Evolutionary conservation across 1,140 invertebrate genomes (phyloP), one percentile per base, ranked within the genome.

Genomic region (Laodelphax striatellus): DNA sequence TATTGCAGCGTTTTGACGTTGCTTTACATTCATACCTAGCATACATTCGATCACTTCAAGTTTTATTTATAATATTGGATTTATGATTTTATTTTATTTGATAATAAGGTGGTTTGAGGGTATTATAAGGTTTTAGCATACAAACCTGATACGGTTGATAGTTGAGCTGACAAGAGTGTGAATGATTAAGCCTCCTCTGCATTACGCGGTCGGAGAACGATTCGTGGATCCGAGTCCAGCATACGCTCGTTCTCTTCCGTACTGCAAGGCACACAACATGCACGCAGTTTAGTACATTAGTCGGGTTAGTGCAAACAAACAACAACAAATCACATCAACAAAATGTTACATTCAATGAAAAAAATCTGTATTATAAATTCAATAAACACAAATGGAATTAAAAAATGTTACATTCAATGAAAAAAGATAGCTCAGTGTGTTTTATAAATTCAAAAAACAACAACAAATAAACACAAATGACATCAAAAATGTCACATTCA

Each of bases 201-300:
- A 52, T 75, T 77, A 28, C 77, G 69, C n/a, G 79, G 79, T 63
- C 77, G 71, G 16, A 80, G 76, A 58, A 83, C 81, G 62, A 85
- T 81, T 21, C 82, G 75, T 21, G 82, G 82, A 66, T 83, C 79
- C 11, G 78, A 77, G 63, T 83, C 82, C 43, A 83, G 67, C 81
- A 84, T 83, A 60, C 81, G 77, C 68, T 83, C 82, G 63, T 80
- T 80, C 67, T 84, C 82, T 67, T 84, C 82, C 63, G 78, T 81
- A 70, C 81, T 80, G 69, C 76, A 67, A 67, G 76, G 77, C 28
- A 61, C 55, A 59, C 34, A 38, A 38, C 34, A 38, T 38, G 34
- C 34, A 38, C 8, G 10, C 34, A 38, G 4, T 38, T 38, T 10
- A 50, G 14, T 43, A 8, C 5, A 24, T 59, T 57, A 58, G 34